phyloP scores from a whole-genome alignment of 2,113 vertebrate species.

The Rattus rattus region DNA sequence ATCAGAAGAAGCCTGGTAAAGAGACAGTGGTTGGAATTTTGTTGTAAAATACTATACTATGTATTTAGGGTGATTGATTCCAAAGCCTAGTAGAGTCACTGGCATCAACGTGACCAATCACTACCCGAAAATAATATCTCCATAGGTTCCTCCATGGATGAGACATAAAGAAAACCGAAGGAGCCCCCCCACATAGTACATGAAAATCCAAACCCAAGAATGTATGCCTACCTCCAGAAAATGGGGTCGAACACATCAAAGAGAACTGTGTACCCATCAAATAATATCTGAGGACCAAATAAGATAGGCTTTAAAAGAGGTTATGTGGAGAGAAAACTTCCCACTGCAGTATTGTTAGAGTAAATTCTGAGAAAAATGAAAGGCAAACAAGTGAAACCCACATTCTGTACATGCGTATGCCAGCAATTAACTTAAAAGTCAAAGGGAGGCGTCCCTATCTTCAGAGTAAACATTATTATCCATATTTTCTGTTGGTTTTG shows the following conservation, averaged over 20 bases:
- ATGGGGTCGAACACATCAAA: background rate
- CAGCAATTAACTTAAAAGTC: conserved; percentile 17
- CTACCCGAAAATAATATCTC: conserved; percentile 8
- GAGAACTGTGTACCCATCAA: conserved; percentile 16
- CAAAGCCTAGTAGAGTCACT: background rate
- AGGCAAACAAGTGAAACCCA: conserved; percentile 38
- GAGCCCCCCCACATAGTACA: background rate
- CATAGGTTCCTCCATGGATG: background rate
- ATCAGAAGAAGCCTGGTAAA: background rate
- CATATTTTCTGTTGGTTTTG: conserved; percentile 29
- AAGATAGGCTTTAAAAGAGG: conserved; percentile 5
- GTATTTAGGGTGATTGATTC: conserved; percentile 10
- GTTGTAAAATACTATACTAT: background rate
- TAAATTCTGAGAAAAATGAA: conserved; percentile 43
- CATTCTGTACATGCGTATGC: background rate
- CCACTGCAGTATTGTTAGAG: background rate
- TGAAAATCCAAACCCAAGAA: background rate
- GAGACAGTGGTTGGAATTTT: conserved; percentile 1
- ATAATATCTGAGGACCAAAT: conserved; percentile 31
- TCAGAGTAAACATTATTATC: conserved; percentile 22
- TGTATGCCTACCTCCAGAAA: background rate
- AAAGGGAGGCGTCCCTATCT: conserved; percentile 1
- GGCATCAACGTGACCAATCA: background rate
- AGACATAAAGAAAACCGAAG: background rate
- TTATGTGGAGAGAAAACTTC: background rate